Evolutionary conservation across 2,797 vertebrate species (phyloP).

Genomic region (Cottoperca gobio): DNA sequence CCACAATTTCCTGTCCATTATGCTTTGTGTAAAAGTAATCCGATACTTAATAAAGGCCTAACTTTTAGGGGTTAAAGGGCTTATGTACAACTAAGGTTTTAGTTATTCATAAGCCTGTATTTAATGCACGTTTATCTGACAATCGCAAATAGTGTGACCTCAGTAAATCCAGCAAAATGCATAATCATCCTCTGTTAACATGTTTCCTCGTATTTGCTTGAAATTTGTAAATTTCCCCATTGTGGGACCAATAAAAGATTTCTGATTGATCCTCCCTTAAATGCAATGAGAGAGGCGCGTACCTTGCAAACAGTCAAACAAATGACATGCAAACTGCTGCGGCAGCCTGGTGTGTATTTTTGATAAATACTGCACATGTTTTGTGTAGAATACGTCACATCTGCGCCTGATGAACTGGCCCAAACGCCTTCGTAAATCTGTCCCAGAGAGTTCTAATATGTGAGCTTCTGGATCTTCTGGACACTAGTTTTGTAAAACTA

Average conservation of each 20-base stretch:
- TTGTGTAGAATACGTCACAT: not conserved
- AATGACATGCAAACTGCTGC: not conserved
- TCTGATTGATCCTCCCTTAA: not conserved
- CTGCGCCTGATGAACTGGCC: not conserved
- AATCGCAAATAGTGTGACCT: not conserved
- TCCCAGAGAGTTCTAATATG: not conserved
- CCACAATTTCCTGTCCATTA: not conserved
- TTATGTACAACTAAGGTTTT: too few relatives aligned
- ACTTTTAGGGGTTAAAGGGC: too few relatives aligned
- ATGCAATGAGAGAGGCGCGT: not conserved
- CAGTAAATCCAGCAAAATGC: not conserved
- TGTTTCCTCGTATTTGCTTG: not conserved
- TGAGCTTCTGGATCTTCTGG: slow-evolving; percentile 10
- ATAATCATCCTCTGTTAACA: not conserved
- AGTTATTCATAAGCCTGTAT: not conserved
- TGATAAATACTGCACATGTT: not conserved
- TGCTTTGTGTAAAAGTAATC: not conserved
- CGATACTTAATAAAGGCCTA: too few relatives aligned
- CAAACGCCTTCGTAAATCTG: not conserved
- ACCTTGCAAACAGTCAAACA: not conserved
- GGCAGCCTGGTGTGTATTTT: not conserved
- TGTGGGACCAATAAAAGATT: too few relatives aligned
- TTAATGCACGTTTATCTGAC: not conserved
- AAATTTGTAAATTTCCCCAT: too few relatives aligned
- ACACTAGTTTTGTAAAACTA: too few relatives aligned